phyloP scores from a whole-genome alignment of 2,888 invertebrate species.

The Fabriciana adippe region DNA sequence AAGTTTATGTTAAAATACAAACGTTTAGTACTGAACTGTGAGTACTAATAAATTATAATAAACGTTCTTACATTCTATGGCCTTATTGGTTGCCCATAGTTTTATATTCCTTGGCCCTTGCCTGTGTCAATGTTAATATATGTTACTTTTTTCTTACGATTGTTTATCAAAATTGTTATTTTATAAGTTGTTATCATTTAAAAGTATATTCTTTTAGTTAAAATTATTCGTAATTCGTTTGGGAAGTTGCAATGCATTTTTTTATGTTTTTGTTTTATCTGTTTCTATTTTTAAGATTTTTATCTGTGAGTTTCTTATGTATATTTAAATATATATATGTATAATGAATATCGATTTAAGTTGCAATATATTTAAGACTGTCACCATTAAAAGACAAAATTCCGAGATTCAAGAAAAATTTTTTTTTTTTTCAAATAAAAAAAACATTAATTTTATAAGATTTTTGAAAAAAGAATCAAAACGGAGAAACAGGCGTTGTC shows the following conservation, averaged over 20 bases:
- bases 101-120: constrained; percentile 5
- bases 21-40: too few species aligned
- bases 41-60: too few species aligned
- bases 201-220: constrained; percentile 31
- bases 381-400: neutral
- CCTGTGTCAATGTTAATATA: constrained; percentile 1
- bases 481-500: neutral
- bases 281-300: constrained; percentile 31
- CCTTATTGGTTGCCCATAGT: constrained; percentile 5
- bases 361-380: constrained; percentile 2
- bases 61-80: neutral
- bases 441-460: neutral
- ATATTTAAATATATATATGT: neutral
- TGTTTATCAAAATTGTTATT: constrained; percentile 27
- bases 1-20: neutral
- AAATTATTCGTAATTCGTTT: constrained; percentile 30
- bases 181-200: constrained; percentile 31
- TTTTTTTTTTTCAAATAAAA: too few species aligned
- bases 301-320: constrained; percentile 1
- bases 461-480: too few species aligned
- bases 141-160: constrained; percentile 18
- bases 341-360: neutral
- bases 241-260: constrained; percentile 31
- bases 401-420: too few species aligned
- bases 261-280: constrained; percentile 29